Conservation (phyloP, 2,797 vertebrate genomes). For the Trachops cirrhosus region DNA sequence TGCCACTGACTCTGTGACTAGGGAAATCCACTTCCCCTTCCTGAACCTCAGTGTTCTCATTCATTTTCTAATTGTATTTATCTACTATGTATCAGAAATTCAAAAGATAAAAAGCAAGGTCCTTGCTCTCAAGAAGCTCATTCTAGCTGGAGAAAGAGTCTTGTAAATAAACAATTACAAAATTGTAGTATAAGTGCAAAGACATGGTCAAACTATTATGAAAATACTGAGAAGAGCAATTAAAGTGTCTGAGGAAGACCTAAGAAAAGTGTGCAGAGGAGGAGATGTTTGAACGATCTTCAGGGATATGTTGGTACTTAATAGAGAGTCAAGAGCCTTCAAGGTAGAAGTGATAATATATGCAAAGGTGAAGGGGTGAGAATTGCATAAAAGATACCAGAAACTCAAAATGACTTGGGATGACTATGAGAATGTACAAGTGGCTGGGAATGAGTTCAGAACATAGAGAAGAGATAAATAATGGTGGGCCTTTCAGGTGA, state of each 20-base stretch:
- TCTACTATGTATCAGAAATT: background rate
- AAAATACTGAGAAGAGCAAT: background rate
- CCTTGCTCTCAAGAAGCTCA: background rate
- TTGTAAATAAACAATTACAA: conserved; percentile 11
- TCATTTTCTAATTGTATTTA: background rate
- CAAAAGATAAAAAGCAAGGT: background rate
- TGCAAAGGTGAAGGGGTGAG: background rate
- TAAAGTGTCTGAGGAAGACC: background rate
- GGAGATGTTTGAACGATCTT: background rate
- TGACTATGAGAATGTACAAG: background rate
- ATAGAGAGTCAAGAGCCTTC: background rate
- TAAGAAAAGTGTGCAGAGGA: background rate
- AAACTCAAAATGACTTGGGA: background rate
- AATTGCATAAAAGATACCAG: background rate
- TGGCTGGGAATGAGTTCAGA: background rate
- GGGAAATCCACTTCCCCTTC: background rate
- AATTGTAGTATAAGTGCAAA: background rate
- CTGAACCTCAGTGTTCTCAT: background rate
- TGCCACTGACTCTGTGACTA: background rate
- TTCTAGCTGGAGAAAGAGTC: background rate
- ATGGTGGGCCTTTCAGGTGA: background rate
- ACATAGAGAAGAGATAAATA: background rate
- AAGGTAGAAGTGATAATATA: background rate
- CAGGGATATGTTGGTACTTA: background rate
- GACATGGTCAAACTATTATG: background rate